Evolutionary conservation across 2,113 vertebrate genomes (phyloP).

Genomic region (Murina feae): DNA sequence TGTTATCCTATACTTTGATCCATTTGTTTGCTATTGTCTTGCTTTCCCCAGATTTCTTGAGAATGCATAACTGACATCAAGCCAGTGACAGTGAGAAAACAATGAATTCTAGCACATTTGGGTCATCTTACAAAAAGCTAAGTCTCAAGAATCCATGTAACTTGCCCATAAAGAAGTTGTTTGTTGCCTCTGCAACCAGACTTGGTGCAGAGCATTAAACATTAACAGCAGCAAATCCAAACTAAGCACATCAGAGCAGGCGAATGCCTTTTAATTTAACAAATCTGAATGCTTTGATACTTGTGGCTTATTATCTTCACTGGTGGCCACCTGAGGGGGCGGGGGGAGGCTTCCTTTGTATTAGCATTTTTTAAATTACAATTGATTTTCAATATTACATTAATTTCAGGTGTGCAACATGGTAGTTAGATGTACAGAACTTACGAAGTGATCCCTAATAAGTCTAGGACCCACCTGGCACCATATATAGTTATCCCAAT

Average conservation of each 20-base stretch:
- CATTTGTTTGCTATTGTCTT: background rate
- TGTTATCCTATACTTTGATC: background rate
- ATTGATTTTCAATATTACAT: background rate
- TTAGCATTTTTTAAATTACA: background rate
- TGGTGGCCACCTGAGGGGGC: background rate
- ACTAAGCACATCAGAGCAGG: background rate
- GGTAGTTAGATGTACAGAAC: background rate
- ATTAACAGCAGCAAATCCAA: background rate
- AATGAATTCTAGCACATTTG: background rate
- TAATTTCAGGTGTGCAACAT: background rate
- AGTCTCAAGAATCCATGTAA: background rate
- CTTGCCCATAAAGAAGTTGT: background rate
- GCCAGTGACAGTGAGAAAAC: background rate
- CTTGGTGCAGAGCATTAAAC: background rate
- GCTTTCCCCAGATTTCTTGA: background rate
- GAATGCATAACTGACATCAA: background rate
- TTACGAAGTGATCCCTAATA: background rate
- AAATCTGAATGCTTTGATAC: conserved; percentile 8
- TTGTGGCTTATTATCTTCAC: background rate
- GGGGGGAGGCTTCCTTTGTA: background rate
- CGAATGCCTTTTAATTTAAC: background rate
- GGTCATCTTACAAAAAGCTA: background rate
- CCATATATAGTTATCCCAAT: background rate
- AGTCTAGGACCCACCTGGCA: background rate
- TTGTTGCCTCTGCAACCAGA: background rate